Conservation (phyloP, 2,888 invertebrate species). For the Tipula confusa region DNA sequence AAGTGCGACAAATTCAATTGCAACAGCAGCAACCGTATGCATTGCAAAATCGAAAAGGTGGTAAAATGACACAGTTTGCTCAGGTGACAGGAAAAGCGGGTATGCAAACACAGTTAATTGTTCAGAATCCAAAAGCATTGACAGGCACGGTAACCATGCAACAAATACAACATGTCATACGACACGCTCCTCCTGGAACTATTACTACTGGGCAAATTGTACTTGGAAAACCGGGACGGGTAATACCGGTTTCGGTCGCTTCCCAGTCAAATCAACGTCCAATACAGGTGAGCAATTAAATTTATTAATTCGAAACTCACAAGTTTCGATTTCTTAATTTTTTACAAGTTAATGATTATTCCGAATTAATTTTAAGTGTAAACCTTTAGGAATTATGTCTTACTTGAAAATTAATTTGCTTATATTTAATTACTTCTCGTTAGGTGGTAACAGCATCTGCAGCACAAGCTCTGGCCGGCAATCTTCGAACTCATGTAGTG, state of each 20-base stretch:
- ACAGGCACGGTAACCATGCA: conserved; percentile 63
- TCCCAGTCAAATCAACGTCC: conserved; percentile 54
- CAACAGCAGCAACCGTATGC: conserved; percentile 56
- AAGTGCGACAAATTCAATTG: conserved; percentile 61
- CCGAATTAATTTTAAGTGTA: too few relatives aligned
- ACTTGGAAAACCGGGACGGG: conserved; percentile 58
- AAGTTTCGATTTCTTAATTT: not conserved
- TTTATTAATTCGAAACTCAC: not conserved
- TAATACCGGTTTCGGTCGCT: conserved; percentile 62
- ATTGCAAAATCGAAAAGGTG: conserved; percentile 57
- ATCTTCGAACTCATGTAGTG: conserved; percentile 50
- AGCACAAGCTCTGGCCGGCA: conserved; percentile 50
- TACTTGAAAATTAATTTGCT: too few relatives aligned
- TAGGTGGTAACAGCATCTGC: conserved; percentile 57
- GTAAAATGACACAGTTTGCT: conserved; percentile 57
- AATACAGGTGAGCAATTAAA: conserved; percentile 47
- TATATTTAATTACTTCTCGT: conserved; percentile 34
- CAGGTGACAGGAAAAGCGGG: conserved; percentile 49
- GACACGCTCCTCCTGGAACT: conserved; percentile 54
- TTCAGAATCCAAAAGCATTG: conserved; percentile 57
- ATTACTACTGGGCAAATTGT: conserved; percentile 54
- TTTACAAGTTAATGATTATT: too few relatives aligned
- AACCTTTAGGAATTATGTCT: too few relatives aligned
- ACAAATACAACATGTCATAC: conserved; percentile 69
- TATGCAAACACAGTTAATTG: conserved; percentile 64